Conservation (phyloP, 2,888 invertebrate genomes). For the Cartodere bifasciata region DNA sequence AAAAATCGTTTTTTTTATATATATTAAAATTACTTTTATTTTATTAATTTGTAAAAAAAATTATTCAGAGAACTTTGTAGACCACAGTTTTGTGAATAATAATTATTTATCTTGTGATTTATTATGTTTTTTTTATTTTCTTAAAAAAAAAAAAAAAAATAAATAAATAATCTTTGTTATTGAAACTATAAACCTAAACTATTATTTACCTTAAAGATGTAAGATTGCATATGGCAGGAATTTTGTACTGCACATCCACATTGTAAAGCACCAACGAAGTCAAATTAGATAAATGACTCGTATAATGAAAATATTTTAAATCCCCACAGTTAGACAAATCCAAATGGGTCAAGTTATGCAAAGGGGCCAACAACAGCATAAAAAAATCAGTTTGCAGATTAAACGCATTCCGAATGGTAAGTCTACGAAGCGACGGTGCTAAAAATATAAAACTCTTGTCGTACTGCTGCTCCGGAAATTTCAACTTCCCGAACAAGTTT, state of each 20-base stretch:
- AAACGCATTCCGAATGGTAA: constrained; percentile 44
- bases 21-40: no score
- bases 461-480: constrained; percentile 25
- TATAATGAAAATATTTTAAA: constrained; percentile 51
- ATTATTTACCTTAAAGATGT: constrained; percentile 17
- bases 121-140: no score
- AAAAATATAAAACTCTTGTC: constrained; percentile 40
- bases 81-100: no score
- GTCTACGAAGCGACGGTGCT: constrained; percentile 45
- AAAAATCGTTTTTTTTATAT: no score
- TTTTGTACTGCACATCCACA: constrained; percentile 53
- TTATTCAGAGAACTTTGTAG: no score
- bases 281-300: constrained; percentile 53
- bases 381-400: constrained; percentile 39
- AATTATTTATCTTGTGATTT: no score
- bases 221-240: constrained; percentile 47
- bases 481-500: constrained; percentile 10
- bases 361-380: constrained; percentile 42
- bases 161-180: no score
- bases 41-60: no score
- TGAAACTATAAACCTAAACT: no score
- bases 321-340: constrained; percentile 58
- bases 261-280: constrained; percentile 69
- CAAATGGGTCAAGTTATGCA: constrained; percentile 51
- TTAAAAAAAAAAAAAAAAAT: no score